Conservation (phyloP, 2,797 vertebrate species). For the Sebastes variabilis region DNA sequence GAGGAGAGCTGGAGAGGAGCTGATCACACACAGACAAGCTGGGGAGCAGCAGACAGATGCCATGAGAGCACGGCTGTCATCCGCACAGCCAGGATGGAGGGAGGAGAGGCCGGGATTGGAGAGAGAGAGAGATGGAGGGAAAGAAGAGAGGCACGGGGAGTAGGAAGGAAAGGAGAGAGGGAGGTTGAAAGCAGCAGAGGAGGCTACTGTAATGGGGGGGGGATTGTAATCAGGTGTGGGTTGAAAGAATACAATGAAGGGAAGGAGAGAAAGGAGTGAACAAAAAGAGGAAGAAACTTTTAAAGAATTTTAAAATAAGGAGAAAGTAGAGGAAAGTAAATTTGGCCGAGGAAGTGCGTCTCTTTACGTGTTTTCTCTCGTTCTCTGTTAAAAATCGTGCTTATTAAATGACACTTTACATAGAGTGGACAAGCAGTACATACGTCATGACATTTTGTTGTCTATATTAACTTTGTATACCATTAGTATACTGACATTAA, state of each 20-base stretch:
- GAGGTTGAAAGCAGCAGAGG: not conserved
- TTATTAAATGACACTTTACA: not conserved
- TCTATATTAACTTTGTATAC: not conserved
- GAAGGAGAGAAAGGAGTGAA: not conserved
- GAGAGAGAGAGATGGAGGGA: slow-evolving; percentile 1
- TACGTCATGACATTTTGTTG: not conserved
- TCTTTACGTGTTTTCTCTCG: not conserved
- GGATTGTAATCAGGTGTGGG: not conserved
- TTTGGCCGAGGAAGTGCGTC: not conserved
- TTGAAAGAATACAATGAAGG: not conserved
- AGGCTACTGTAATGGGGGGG: not conserved
- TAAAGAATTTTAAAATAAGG: not conserved
- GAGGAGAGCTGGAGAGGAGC: slow-evolving; percentile 83
- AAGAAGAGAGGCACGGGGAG: slow-evolving; percentile 3
- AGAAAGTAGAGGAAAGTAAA: not conserved
- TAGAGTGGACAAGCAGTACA: not conserved
- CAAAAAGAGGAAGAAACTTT: not conserved
- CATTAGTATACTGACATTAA: not conserved
- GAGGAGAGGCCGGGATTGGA: slow-evolving; percentile 30
- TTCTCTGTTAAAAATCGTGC: too few species aligned
- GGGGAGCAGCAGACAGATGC: slow-evolving; percentile 86
- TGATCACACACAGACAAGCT: slow-evolving; percentile 87
- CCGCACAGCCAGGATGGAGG: slow-evolving; percentile 67
- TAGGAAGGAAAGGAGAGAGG: not conserved
- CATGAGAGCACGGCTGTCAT: slow-evolving; percentile 82